Evolutionary conservation across 2,113 vertebrate species (phyloP).

Genomic region (Castor canadensis): DNA sequence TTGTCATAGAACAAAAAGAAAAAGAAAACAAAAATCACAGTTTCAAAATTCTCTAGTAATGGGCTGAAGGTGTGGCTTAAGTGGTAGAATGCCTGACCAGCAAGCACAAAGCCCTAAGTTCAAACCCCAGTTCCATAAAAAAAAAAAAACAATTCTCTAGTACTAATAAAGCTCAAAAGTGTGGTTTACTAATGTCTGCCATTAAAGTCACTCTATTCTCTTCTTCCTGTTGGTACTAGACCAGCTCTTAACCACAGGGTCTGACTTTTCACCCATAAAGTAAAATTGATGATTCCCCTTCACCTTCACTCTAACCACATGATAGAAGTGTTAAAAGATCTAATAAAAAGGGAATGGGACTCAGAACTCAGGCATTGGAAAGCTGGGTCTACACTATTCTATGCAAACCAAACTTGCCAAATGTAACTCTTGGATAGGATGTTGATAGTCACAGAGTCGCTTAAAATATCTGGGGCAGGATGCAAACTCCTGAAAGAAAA

Average conservation of each 20-base stretch:
- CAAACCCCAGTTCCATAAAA: too few relatives aligned
- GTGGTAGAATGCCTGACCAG: too few relatives aligned
- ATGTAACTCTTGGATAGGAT: background rate
- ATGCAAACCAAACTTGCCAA: background rate
- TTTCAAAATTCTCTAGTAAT: background rate
- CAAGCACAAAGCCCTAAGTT: too few relatives aligned
- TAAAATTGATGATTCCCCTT: background rate
- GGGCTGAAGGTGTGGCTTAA: too few relatives aligned
- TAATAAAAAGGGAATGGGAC: background rate
- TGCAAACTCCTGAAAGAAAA: background rate
- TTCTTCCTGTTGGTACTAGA: background rate
- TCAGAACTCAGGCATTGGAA: background rate
- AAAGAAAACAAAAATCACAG: background rate
- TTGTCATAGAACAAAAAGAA: background rate
- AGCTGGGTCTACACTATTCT: background rate
- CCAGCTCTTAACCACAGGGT: background rate
- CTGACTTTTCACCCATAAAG: background rate
- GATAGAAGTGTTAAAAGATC: background rate
- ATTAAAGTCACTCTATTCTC: background rate
- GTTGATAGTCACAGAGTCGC: background rate
- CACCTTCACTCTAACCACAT: background rate
- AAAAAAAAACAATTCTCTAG: background rate
- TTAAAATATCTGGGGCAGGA: background rate
- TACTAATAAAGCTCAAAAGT: background rate
- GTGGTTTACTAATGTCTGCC: background rate